A percentile compares a stretch with the other conserved stretches of the same genome.
phyloP scores from a whole-genome alignment of 2,797 vertebrate species.

The Esox lucius region DNA sequence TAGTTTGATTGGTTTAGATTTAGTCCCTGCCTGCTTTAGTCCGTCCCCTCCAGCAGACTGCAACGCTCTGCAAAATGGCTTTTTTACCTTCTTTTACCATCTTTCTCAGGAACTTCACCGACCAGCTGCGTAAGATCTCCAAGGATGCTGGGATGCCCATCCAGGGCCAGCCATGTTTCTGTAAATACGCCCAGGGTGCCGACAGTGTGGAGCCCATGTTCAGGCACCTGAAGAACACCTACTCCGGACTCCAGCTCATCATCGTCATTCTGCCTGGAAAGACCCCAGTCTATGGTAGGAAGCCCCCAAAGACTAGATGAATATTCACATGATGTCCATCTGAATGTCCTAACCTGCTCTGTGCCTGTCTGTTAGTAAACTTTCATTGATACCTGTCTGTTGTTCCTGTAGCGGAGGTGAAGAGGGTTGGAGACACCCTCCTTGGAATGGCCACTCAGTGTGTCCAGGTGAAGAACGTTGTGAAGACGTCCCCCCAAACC shows the following conservation, averaged over 20 bases:
- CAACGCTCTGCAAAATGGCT: background rate
- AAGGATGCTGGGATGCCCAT: conserved; percentile 99
- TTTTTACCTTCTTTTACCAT: conserved; percentile 1
- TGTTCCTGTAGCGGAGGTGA: conserved; percentile 85
- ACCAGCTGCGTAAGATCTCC: conserved; percentile 97
- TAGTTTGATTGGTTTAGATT: background rate
- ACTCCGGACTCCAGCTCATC: conserved; percentile 95
- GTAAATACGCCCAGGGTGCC: conserved; percentile 97
- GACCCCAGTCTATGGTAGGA: conserved; percentile 92
- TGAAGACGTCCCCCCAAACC: conserved; percentile 97
- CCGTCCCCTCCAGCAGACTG: background rate
- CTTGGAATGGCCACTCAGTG: conserved; percentile 98
- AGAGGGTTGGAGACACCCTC: conserved; percentile 96
- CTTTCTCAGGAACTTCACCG: conserved; percentile 88
- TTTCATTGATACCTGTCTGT: no score
- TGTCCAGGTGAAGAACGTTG: conserved; percentile 98
- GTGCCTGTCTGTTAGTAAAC: no score
- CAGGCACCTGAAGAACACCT: conserved; percentile 96
- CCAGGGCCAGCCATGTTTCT: conserved; percentile 98
- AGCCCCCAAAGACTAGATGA: no score
- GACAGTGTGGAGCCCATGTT: conserved; percentile 99
- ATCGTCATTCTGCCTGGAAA: conserved; percentile 98
- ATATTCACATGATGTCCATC: no score
- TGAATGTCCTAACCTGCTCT: no score
- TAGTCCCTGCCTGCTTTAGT: background rate